Percentiles rank a stretch among this genome's conserved stretches.
Conservation (phyloP, 2,797 vertebrate genomes). For the Nyctalus aviator region DNA sequence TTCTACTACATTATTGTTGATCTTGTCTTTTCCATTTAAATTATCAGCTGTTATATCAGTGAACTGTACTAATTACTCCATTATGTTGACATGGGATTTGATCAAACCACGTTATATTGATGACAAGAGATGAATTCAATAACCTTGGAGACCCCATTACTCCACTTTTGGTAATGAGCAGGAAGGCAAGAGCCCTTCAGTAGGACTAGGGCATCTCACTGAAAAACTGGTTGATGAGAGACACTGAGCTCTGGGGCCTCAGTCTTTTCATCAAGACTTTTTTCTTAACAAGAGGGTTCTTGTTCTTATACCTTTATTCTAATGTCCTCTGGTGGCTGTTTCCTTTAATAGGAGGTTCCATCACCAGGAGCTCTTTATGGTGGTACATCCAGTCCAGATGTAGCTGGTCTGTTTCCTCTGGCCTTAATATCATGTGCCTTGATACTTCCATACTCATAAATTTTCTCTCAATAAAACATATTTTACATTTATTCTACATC, state of each 20-base stretch:
- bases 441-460: not conserved
- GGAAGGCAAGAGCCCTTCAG: not conserved
- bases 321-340: not conserved
- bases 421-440: not conserved
- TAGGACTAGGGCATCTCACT: not conserved
- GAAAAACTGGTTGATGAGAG: not conserved
- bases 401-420: not conserved
- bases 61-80: not conserved
- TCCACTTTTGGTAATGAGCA: not conserved
- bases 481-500: not conserved
- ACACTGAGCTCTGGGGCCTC: not conserved
- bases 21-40: not conserved
- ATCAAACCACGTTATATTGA: not conserved
- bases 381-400: not conserved
- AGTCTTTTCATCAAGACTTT: not conserved
- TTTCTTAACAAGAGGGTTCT: not conserved
- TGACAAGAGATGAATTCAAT: not conserved
- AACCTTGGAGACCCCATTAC: not conserved
- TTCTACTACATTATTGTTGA: not conserved
- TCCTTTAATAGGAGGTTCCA: not conserved
- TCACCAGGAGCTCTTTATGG: not conserved
- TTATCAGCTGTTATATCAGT: not conserved
- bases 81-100: not conserved
- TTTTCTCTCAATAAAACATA: not conserved
- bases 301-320: not conserved